Percentiles rank a stretch among this genome's conserved stretches.
Conservation (phyloP, 2,113 vertebrate species). For the Phalacrocorax carbo region DNA sequence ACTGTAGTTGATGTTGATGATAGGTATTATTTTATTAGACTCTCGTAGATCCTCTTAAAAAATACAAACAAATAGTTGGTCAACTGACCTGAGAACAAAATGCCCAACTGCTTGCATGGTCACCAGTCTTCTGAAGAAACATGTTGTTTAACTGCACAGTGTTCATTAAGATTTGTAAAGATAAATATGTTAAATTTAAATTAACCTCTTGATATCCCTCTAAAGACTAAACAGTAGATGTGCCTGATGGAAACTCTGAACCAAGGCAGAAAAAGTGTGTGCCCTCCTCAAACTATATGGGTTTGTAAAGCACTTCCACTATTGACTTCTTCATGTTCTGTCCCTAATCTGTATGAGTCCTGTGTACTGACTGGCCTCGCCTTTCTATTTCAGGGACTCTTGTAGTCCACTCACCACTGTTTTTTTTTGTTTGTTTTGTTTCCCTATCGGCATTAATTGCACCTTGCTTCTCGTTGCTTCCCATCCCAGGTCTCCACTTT, state of each 20-base stretch:
- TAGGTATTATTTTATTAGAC: neutral
- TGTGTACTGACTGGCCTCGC: accelerated
- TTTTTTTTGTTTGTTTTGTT: neutral
- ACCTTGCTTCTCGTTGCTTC: neutral
- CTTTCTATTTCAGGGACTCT: neutral
- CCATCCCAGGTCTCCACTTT: neutral
- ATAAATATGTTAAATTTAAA: neutral
- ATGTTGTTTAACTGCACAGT: neutral
- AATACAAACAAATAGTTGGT: neutral
- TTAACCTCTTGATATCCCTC: neutral
- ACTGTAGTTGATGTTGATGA: neutral
- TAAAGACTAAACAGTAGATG: neutral
- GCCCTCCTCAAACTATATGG: neutral
- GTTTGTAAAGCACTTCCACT: neutral
- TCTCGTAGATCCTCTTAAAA: neutral
- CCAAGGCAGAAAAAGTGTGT: neutral
- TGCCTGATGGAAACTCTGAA: neutral
- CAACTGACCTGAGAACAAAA: neutral
- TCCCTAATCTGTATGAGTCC: accelerated
- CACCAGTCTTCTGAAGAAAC: neutral
- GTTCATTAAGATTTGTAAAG: neutral
- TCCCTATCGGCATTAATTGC: neutral
- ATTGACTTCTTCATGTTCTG: neutral
- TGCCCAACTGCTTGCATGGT: neutral
- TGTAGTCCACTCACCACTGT: neutral